Base-by-base conservation (phyloP, 1,140 invertebrate genomes). In the Zaprionus inermis region DNA sequence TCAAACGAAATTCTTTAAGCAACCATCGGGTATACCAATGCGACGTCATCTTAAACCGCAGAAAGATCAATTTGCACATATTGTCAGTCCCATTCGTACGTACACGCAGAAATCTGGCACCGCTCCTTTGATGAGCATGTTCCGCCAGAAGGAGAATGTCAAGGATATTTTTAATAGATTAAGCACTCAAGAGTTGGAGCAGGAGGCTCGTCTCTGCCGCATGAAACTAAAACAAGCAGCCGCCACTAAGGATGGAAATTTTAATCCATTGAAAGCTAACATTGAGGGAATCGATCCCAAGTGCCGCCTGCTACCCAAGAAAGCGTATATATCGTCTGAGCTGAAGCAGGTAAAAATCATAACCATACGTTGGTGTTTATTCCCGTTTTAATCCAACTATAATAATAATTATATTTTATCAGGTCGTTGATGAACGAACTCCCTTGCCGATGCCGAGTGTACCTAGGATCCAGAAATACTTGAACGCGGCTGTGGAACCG, bases 101-200 rank as follows among this genome's bases (percentile, higher is more conserved):
- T 93, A 93, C 57, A 92, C 92, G 5, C 91, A 93, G 5, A 93
- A 93, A 22, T 92, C 92, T 0, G 78, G 84, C 1, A 90, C 74
- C 3, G 83, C 91, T 0, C 91, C 91, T 0, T 57, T 92, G 0
- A 91, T 92, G 88, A 78, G 78, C n/a, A 74, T 64, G 24, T 77
- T 90, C 12, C 76, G 76, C 5, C 70, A 78, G 34, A 76, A 56
- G 7, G 38, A 60, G 2, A 55, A 68, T 1, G 69, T 88, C 9
- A 55, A 61, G 0, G 79, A 90, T 60, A 56, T 60, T 16, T 72
- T 76, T 1, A 67, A 72, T 28, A 61, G 58, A 0, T 24, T 82
- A n/a, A 81, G 73, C 44, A 71, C 69, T 22, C 61, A 59, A 18
- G 78, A 91, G 46, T 58, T 89, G 51, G 89, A 91, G 28, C 69